Evolutionary conservation across 2,797 vertebrate genomes (phyloP).

Genomic region (Eupleurogrammus muticus): DNA sequence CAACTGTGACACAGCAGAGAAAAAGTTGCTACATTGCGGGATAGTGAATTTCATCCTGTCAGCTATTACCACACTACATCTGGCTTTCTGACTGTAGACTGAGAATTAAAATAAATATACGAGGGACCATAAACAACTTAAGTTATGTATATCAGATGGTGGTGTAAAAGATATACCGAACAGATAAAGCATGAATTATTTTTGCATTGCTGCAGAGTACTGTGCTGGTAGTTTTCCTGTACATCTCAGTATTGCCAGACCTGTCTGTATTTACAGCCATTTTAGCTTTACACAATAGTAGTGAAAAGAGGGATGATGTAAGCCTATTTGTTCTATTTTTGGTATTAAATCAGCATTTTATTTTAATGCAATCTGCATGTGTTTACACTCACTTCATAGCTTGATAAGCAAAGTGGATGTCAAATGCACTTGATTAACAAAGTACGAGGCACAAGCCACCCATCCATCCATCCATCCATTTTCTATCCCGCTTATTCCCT

Average conservation of each 20-base stretch:
- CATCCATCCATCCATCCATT: too few species aligned
- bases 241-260: neutral
- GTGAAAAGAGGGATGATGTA: constrained; percentile 1
- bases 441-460: constrained; percentile 18
- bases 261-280: constrained; percentile 2
- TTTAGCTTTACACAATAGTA: constrained; percentile 2
- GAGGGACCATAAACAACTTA: constrained; percentile 3
- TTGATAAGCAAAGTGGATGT: constrained; percentile 25
- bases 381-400: neutral
- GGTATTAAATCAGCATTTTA: constrained; percentile 13
- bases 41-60: neutral
- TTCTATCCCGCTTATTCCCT: too few species aligned
- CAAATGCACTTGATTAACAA: constrained; percentile 21
- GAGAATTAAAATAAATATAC: neutral
- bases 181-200: constrained; percentile 28
- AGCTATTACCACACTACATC: neutral
- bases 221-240: constrained; percentile 50
- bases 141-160: constrained; percentile 9
- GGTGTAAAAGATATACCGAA: constrained; percentile 17
- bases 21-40: neutral
- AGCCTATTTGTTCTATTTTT: constrained; percentile 12
- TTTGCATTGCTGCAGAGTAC: constrained; percentile 11
- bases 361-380: constrained; percentile 16
- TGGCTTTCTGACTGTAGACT: neutral
- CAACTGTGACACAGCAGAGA: neutral